Conservation (phyloP, 2,797 vertebrate genomes). For the Dermochelys coriacea region DNA sequence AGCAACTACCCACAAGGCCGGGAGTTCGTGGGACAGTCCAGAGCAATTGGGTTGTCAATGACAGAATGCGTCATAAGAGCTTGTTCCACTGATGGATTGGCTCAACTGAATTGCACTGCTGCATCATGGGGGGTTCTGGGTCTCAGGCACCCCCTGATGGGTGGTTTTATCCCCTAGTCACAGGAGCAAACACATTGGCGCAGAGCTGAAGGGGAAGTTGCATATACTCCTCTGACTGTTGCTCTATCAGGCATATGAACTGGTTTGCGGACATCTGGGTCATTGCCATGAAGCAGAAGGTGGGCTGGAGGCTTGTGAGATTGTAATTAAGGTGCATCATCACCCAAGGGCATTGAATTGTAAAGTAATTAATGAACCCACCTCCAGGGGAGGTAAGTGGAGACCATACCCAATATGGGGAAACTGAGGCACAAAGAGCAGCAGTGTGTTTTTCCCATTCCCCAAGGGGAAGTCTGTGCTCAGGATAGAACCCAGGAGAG, state of each 20-base stretch:
- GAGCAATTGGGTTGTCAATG: not conserved
- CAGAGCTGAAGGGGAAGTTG: not conserved
- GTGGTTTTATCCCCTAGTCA: not conserved
- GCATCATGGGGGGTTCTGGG: not conserved
- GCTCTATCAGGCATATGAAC: not conserved
- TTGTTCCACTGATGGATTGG: not conserved
- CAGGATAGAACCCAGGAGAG: not conserved
- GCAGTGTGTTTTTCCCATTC: not conserved
- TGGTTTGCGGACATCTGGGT: not conserved
- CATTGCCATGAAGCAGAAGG: not conserved
- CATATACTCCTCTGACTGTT: too few species aligned
- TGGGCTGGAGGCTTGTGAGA: not conserved
- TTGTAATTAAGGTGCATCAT: not conserved
- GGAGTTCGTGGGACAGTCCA: not conserved
- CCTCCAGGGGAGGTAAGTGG: not conserved
- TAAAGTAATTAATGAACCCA: not conserved
- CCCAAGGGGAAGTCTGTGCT: not conserved
- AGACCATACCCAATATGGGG: too few species aligned
- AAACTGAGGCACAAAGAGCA: not conserved
- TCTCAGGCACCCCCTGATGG: not conserved
- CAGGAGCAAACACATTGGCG: not conserved
- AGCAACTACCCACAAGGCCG: not conserved
- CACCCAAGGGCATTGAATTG: not conserved
- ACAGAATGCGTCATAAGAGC: not conserved
- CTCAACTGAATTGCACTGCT: not conserved